Evolutionary conservation across 1,140 invertebrate species (phyloP).

Genomic region (Hypothenemus hampei): DNA sequence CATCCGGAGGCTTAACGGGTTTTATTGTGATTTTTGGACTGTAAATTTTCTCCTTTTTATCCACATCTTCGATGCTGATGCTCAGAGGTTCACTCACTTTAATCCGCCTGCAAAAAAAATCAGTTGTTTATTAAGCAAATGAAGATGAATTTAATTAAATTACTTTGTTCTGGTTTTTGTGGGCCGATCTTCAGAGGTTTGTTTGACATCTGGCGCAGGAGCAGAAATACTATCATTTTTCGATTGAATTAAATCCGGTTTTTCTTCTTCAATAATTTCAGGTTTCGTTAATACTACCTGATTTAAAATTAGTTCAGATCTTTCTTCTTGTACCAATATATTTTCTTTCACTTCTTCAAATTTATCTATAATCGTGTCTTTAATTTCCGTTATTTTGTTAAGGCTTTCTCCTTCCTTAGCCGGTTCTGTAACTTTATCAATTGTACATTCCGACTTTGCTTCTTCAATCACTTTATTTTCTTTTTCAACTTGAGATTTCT

Average conservation of each 20-base stretch:
- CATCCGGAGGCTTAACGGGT: slow-evolving; percentile 34
- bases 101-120: background rate
- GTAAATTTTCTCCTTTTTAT: slow-evolving; percentile 32
- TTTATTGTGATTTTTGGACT: slow-evolving; percentile 44
- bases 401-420: no score
- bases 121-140: background rate
- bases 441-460: no score
- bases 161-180: slow-evolving; percentile 14
- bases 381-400: no score
- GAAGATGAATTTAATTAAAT: background rate
- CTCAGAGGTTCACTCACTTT: slow-evolving; percentile 27
- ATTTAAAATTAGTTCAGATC: no score
- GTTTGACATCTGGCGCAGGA: background rate
- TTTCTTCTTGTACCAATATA: no score
- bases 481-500: no score
- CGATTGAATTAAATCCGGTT: background rate
- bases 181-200: slow-evolving; percentile 7
- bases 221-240: background rate
- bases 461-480: no score
- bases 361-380: background rate
- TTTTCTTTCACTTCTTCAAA: background rate
- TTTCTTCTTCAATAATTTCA: background rate
- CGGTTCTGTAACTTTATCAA: no score
- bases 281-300: no score
- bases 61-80: slow-evolving; percentile 31